phyloP scores from a whole-genome alignment of 2,888 invertebrate species.

The Temnothorax rugatulus region DNA sequence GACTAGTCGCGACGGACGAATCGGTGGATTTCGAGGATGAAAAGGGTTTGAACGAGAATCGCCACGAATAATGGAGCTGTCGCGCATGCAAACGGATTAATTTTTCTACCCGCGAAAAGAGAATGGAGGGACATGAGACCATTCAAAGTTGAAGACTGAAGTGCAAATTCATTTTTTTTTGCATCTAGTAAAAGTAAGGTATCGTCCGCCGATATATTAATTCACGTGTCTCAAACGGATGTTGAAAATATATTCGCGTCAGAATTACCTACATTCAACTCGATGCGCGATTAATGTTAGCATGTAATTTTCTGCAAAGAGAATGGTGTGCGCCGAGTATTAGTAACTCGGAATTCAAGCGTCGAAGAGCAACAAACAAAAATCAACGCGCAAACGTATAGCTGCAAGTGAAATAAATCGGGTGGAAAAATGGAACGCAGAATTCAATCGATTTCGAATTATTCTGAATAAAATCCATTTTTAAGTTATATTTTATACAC shows the following conservation, averaged over 20 bases:
- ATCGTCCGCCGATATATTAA: background rate
- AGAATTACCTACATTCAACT: background rate
- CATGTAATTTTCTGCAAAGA: conserved; percentile 19
- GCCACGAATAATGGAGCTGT: conserved; percentile 5
- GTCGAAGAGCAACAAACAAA: conserved; percentile 31
- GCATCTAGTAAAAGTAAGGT: background rate
- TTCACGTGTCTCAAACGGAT: background rate
- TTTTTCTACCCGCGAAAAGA: background rate
- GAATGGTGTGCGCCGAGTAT: background rate
- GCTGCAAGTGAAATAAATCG: background rate
- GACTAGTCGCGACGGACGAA: conserved; percentile 11
- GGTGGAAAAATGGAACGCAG: conserved; percentile 4
- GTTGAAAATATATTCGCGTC: background rate
- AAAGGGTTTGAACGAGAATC: background rate
- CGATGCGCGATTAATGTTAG: background rate
- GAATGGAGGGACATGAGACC: background rate
- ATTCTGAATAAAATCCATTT: conserved; percentile 32
- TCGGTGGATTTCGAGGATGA: conserved; percentile 6
- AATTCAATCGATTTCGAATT: conserved; percentile 16
- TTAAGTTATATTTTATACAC: background rate
- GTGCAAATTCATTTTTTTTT: background rate
- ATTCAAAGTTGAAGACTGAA: background rate
- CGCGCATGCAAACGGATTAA: conserved; percentile 17
- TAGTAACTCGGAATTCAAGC: background rate
- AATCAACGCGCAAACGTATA: conserved; percentile 15